Evolutionary conservation across 2,888 invertebrate species (phyloP).

Genomic region (Criorhina ranunculi): DNA sequence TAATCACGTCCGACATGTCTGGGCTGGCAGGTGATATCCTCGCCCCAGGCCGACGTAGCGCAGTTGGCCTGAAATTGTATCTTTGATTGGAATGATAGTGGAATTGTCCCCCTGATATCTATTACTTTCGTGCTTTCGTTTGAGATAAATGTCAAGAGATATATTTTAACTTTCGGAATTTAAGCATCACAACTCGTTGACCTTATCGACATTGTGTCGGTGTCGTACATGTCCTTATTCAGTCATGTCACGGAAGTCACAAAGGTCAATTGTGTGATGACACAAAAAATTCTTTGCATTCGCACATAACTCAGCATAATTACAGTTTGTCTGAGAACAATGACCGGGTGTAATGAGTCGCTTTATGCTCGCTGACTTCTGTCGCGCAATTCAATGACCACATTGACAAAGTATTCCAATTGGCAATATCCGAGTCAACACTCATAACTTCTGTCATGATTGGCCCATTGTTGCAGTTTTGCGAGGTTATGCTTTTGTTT

Average conservation of each 20-base stretch:
- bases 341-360: background rate
- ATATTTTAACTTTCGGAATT: conserved; percentile 1
- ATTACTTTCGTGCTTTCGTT: background rate
- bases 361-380: background rate
- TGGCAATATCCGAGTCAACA: conserved; percentile 14
- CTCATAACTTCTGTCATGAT: conserved; percentile 23
- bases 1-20: conserved; percentile 43
- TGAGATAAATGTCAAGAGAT: conserved; percentile 4
- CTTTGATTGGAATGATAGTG: background rate
- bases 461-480: conserved; percentile 15
- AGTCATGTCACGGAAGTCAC: background rate
- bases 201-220: conserved; percentile 12
- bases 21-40: conserved; percentile 20
- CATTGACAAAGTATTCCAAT: background rate
- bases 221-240: background rate
- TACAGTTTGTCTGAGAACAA: background rate
- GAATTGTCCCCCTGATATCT: background rate
- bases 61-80: conserved; percentile 4
- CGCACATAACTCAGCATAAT: background rate
- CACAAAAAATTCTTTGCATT: background rate
- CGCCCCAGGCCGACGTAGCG: background rate
- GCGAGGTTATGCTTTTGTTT: background rate
- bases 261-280: too few species aligned
- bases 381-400: conserved; percentile 2
- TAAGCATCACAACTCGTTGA: background rate